Base-by-base conservation (phyloP, 2,797 vertebrate genomes). In the Enteromius anoplus region DNA sequence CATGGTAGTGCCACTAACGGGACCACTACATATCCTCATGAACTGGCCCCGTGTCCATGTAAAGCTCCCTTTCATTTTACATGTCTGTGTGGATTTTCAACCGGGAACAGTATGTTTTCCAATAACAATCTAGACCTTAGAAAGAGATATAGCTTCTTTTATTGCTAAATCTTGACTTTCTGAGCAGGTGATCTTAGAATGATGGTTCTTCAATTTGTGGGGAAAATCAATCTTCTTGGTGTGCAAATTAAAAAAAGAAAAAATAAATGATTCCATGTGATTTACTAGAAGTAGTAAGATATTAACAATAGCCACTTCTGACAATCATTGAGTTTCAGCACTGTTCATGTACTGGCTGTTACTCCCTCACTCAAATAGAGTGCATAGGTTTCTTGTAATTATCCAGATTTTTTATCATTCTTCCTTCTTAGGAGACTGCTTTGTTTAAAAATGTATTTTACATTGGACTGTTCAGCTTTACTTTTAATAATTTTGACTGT, bases 81-180 rank as follows among this genome's bases (percentile, higher is more conserved):
- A 87, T 96, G 95, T 93, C 92, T 93, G 85, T 96, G 94, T 92
- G 94, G 8, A 94, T 88, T 92, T 92, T 90, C 94, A 89, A 29
- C 94, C 85, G 92, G 92, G 88, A 92, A 93, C 92, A 93, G 96
- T 97, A 98, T 92, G 96, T 97, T 85, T 90, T 86, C 79, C 81
- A 80, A 19, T 85, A 84, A 91, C 91, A 47, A 80, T 82, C 66
- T 93, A 94, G 88, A 83, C 40, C 75, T 81, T 96, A 94, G 93
- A 93, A 71, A 88, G 88, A 92, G 40, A 86, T 17, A 40, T 85
- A 78, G 66, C 12, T 71, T 42, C 65, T 87, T 85, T 85, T 62
- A n/a, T 84, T 81, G 72, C 70, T 58, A 40, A 69, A 79, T 85
- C 73, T 86, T 85, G 83, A 85, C 85, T 88, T 87, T 80, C 80